Percentiles rank a stretch among this genome's conserved stretches.
phyloP scores from a whole-genome alignment of 2,888 invertebrate genomes.

The Sinopyrophorus schimmeli region DNA sequence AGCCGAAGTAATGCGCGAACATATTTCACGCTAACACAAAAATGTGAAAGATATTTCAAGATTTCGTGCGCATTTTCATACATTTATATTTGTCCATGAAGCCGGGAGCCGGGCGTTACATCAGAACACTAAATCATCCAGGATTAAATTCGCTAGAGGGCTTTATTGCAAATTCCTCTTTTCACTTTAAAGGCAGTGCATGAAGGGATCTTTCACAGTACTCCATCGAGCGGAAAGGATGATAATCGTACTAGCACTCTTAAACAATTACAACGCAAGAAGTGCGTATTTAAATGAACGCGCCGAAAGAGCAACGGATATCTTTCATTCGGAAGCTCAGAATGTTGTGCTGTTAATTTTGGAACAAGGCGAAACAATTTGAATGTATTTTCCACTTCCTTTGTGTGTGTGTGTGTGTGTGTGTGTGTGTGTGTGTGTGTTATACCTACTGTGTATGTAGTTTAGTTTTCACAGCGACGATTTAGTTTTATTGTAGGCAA shows the following conservation, averaged over 20 bases:
- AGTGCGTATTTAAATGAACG: not conserved
- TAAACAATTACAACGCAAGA: not conserved
- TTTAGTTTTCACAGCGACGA: slow-evolving; percentile 8
- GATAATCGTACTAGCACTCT: slow-evolving; percentile 9
- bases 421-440: too few relatives aligned
- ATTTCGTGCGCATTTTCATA: slow-evolving; percentile 44
- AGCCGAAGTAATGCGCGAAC: slow-evolving; percentile 4
- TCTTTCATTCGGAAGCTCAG: too few relatives aligned
- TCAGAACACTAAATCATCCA: slow-evolving; percentile 42
- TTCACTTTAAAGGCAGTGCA: slow-evolving; percentile 22
- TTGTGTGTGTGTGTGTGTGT: too few relatives aligned
- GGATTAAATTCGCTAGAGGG: slow-evolving; percentile 39
- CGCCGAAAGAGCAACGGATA: not conserved
- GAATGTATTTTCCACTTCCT: not conserved
- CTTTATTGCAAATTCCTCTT: slow-evolving; percentile 30
- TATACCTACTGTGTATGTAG: too few relatives aligned
- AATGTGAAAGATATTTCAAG: slow-evolving; percentile 44
- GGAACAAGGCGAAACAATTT: too few relatives aligned
- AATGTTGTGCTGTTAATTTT: too few relatives aligned
- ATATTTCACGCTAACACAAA: slow-evolving; percentile 19
- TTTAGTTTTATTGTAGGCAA: slow-evolving; percentile 5
- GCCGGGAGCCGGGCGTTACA: slow-evolving; percentile 39
- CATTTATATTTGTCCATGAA: slow-evolving; percentile 45
- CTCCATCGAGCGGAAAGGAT: slow-evolving; percentile 13
- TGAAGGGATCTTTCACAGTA: slow-evolving; percentile 10